Conservation (phyloP, 2,888 invertebrate species). For the Xestia xanthographa region DNA sequence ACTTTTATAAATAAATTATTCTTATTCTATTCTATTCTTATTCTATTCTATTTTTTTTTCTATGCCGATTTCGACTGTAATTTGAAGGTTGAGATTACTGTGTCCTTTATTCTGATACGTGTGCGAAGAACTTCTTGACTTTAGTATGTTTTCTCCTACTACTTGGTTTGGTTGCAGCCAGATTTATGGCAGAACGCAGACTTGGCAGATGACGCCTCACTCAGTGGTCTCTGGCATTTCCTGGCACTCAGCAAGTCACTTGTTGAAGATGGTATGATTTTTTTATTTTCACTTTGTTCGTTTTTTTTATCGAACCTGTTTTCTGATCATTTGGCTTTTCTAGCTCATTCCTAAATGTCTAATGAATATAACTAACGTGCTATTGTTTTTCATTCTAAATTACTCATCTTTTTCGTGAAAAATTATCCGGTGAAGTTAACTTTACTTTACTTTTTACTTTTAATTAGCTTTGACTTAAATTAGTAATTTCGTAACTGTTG, state of each 20-base stretch:
- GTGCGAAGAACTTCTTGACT: background rate
- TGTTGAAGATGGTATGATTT: slow-evolving; percentile 91
- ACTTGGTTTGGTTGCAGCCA: slow-evolving; percentile 85
- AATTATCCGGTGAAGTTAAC: background rate
- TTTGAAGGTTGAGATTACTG: background rate
- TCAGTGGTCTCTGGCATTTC: slow-evolving; percentile 96
- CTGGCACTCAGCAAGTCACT: slow-evolving; percentile 93
- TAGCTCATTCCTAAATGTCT: background rate
- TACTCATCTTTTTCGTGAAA: background rate
- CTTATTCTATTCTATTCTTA: too few relatives aligned
- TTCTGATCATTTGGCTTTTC: background rate
- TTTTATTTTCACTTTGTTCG: background rate
- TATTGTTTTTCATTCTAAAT: background rate
- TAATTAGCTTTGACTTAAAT: background rate
- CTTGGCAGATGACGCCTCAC: slow-evolving; percentile 93
- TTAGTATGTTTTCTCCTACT: background rate
- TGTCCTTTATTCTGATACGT: background rate
- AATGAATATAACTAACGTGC: background rate
- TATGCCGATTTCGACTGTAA: background rate
- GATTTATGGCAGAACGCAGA: slow-evolving; percentile 95
- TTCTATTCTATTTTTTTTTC: too few relatives aligned
- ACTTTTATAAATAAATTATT: too few relatives aligned
- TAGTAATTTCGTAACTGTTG: background rate
- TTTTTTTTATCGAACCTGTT: background rate
- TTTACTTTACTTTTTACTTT: too few relatives aligned